Conservation (phyloP, 1,140 invertebrate genomes). For the Pinna nobilis region DNA sequence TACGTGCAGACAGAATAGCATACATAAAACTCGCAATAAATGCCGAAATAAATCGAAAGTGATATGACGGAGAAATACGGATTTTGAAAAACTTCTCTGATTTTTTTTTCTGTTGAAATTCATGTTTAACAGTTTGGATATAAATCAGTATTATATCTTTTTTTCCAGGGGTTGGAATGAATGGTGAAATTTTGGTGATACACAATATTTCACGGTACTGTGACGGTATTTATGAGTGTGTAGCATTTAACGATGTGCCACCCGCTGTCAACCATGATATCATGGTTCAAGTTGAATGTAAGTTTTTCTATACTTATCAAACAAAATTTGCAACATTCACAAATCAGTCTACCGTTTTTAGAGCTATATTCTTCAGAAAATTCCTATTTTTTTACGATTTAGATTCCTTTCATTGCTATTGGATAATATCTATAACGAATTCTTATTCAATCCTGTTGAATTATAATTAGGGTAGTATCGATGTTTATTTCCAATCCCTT, state of each 20-base stretch:
- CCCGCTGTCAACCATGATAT: conserved; percentile 67
- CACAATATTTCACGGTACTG: conserved; percentile 71
- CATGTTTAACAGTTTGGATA: no score
- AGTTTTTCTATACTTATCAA: conserved; percentile 42
- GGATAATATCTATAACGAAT: not conserved
- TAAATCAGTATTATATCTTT: not conserved
- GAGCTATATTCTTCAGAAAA: not conserved
- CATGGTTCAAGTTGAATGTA: conserved; percentile 71
- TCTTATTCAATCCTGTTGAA: no score
- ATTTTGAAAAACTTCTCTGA: no score
- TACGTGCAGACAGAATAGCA: no score
- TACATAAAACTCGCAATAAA: no score
- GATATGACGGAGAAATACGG: no score
- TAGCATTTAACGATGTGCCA: conserved; percentile 69
- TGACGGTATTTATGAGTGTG: conserved; percentile 71
- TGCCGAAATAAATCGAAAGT: no score
- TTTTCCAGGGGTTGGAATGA: conserved; percentile 60
- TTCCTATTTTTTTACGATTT: not conserved
- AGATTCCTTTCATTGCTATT: not conserved
- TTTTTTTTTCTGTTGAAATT: no score
- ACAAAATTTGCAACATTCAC: not conserved
- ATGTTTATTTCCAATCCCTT: no score
- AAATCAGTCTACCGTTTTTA: not conserved
- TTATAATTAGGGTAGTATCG: no score
- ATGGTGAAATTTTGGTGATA: conserved; percentile 69